Base-by-base conservation (phyloP, 2,113 vertebrate species). In the Crocuta crocuta region DNA sequence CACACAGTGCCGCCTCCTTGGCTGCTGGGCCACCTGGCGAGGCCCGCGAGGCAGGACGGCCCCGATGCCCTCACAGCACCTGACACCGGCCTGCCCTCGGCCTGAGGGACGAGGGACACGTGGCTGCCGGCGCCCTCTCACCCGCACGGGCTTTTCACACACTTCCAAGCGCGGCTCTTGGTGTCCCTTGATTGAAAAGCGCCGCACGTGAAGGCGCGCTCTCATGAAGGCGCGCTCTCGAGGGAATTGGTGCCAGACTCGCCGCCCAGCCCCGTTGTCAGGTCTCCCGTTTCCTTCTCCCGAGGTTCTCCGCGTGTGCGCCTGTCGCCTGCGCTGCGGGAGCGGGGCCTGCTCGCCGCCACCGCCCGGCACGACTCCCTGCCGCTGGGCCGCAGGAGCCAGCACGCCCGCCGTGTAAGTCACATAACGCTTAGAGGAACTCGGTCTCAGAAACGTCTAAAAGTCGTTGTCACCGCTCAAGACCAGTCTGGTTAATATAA, bases 371-470 rank as follows among this genome's bases (percentile, higher is more conserved):
- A 68, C 50, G 12, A 50, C 50, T 33, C 7, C 65, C 17, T 83
- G 73, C 89, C 63, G 31, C 31, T 71, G n/a, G 53, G 97, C 85
- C 53, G 65, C 74, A 10, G 61, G 61, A 86, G 85, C 39, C 33
- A 78, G 55, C 55, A 19, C 58, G 7, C 17, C 58, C 58, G 7
- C 17, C 58, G 21, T 10, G 58, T 2, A 23, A 61, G 17, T 23
- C 58, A 23, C 19, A 23, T 0, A 23, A 61, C 8, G 7, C 21
- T 61, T 23, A 61, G 58, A 61, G 58, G 24, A 83, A 88, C 65
- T 74, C 13, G 73, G 66, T 89, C 61, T 82, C 94, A 68, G 35
- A 76, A 92, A 87, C 24, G 16, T 90, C 53, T 91, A 73, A 96
- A 88, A 43, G 65, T 53, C 61, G 33, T 33, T 58, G 53, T 55